Evolutionary conservation across 2,888 invertebrate genomes (phyloP), one percentile per base, ranked within the genome.

Genomic region (Lobophora halterata): DNA sequence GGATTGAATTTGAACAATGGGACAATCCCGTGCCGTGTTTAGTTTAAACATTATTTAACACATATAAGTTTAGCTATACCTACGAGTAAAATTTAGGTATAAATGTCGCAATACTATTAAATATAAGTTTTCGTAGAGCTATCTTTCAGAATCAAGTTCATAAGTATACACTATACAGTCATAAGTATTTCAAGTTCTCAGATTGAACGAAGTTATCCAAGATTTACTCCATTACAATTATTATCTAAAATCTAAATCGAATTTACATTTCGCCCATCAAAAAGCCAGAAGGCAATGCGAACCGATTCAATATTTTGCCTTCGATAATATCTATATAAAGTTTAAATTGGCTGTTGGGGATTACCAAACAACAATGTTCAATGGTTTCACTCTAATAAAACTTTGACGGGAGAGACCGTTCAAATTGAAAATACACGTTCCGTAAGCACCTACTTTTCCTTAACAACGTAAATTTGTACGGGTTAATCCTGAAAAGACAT

Each of bases 1-100:
- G 71, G 68, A 43, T 49, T 35, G 48, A 46, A 46, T 53, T n/a
- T 56, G 62, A 67, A 77, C 72, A 73, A 75, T 71, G 9, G 9
- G n/a, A n/a, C 9, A 13, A 6, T 25, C 16, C 25, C 11, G 26
- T 26, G 24, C 20, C n/a, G 3, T 35, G 25, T 30, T 41, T 27
- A 8, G 25, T 17, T 30, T 23, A 3, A 7, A 17, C 13, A 21
- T 13, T 5, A 26, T 16, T 26, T 13, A 5, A 9, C 2, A 17
- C 5, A 6, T 5, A 17, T 17, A 14, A 14, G 3, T 3, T 14
- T 3, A 3, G 14, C 14, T 5, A 3, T 14, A 14, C n/a, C n/a
- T n/a, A n/a, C n/a, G n/a, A n/a, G n/a, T n/a, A n/a, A n/a, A n/a
- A n/a, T n/a, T n/a, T n/a, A n/a, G n/a, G n/a, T n/a, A n/a, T n/a